Evolutionary conservation across 2,797 vertebrate species (phyloP).

Genomic region (Prionace glauca): DNA sequence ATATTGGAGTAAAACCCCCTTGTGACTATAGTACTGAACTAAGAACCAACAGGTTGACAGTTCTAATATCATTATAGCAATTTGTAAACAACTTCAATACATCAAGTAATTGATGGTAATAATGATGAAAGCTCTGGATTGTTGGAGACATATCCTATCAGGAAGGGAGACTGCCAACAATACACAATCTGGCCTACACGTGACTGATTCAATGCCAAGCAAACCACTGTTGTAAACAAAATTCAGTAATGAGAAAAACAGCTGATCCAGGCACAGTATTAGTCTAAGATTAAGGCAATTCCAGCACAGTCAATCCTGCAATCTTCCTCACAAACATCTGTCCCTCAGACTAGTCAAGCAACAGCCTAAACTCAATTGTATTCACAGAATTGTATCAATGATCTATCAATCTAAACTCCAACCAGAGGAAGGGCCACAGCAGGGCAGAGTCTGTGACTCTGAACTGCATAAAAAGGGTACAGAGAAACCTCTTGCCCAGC

Average conservation of each 20-base stretch:
- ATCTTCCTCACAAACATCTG: not conserved
- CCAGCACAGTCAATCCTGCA: not conserved
- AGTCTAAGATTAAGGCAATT: not conserved
- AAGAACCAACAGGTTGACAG: not conserved
- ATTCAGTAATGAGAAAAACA: not conserved
- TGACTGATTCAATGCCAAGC: not conserved
- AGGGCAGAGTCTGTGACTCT: not conserved
- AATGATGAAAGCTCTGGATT: no score
- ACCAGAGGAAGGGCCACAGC: not conserved
- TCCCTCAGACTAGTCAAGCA: not conserved
- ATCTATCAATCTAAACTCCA: not conserved
- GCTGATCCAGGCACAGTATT: not conserved
- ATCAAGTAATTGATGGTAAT: not conserved
- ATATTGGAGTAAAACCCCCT: not conserved
- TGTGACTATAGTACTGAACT: not conserved
- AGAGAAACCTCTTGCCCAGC: not conserved
- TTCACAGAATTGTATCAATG: not conserved
- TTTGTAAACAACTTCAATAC: not conserved
- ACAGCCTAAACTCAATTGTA: not conserved
- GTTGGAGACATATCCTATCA: no score
- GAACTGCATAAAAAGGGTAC: not conserved
- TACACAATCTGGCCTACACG: not conserved
- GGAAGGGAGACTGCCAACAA: not conserved
- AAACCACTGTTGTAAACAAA: not conserved
- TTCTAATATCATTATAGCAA: not conserved